Base-by-base conservation (phyloP, 2,888 invertebrate genomes). In the Noctua fimbriata region DNA sequence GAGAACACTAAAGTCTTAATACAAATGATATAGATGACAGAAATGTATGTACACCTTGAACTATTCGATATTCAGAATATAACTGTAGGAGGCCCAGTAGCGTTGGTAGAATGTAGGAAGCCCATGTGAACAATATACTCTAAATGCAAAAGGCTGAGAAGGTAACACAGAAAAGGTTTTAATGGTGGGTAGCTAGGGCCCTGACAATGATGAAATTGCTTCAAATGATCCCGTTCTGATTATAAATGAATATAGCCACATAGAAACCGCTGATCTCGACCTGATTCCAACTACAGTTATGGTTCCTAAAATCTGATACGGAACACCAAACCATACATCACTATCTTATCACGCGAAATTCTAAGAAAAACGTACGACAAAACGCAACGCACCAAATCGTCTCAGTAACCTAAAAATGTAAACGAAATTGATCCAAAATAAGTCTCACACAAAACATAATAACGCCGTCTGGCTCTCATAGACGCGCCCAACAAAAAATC, bases 381-480 rank as follows among this genome's bases (percentile, higher is more conserved):
- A 82, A 69, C 77, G 49, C 69, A 67, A 73, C 36, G 71, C 71
- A 71, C 49, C 36, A 76, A 76, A 76, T 49, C 21, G 80, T 79
- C 79, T 85, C 60, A 84, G 81, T 88, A 85, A 85, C 87, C 88
- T 82, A 83, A 87, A 82, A 89, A 76, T 44, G 44, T 55, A 58
- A 67, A 80, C 52, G 60, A 76, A 85, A 79, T 80, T 67, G 78
- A 84, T 83, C 79, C 55, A 82, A 87, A 86, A 83, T 80, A 73
- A 76, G 70, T 73, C 69, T 75, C 81, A 78, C 79, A 86, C 77
- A 73, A 73, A 84, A 78, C 75, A 87, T 92, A 93, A 93, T 92
- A 90, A 93, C 84, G 85, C 91, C 76, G 92, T 92, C 93, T 92
- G 90, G 89, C 89, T 92, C 91, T 91, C 91, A 91, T 90, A 92